Base-by-base conservation (phyloP, 2,113 vertebrate genomes). In the Vireo altiloquus region DNA sequence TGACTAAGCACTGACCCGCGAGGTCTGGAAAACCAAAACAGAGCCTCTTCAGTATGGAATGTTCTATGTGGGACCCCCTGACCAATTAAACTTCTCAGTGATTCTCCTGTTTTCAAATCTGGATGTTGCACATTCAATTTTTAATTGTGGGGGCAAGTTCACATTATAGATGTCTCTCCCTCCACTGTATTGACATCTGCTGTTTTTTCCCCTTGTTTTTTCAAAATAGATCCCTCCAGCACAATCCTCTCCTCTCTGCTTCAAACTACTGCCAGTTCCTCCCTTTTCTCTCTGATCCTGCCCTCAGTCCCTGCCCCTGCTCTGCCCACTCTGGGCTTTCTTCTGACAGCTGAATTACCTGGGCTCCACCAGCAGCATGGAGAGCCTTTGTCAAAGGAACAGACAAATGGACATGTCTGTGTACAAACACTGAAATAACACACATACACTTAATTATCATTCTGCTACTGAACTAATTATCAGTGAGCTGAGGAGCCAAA, bases 61-160 rank as follows among this genome's bases (percentile, higher is more conserved):
- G 13, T 13, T 69, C 25, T 37, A 4, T 10, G 2, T 30, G 11
- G 13, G 20, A 39, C 4, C 1, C 17, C n/a, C 19, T 15, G 4
- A 56, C 2, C 31, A 82, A 18, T 33, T n/a, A 44, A 65, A 22
- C 24, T 57, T 47, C 18, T n/a, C 37, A 2, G 13, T 23, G 49
- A 28, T 46, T 42, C 42, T 59, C 27, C 52, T 79, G 25, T 27
- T 53, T 47, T 77, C 37, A n/a, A 80, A 80, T 47, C 31, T 47
- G 27, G 33, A 88, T 20, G n/a, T 16, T 50, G 27, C 19, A 39
- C 22, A 31, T 9, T 54, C 39, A 27, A 30, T 33, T 82, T 56
- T 40, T 40, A 54, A 57, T n/a, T 44, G 30, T 23, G 16, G 37
- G 18, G 35, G 23, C 4, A 74, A 74, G 33, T 33, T 74, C 44